Evolutionary conservation across 2,888 invertebrate species (phyloP), one percentile per base, ranked within the genome.

Genomic region (Hoplodrina ambigua): DNA sequence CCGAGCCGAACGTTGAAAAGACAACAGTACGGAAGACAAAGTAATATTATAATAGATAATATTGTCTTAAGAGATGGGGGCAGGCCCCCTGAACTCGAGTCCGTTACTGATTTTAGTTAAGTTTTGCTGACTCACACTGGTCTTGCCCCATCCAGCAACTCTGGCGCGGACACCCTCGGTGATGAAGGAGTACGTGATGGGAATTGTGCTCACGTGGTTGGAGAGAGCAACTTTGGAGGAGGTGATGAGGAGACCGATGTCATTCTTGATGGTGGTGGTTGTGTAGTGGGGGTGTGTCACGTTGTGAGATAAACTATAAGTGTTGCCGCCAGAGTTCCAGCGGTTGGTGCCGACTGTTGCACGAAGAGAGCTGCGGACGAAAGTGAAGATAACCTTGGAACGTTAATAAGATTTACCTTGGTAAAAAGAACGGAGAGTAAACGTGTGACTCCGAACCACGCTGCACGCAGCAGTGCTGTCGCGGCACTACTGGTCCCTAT

Each of bases 61-160:
- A n/a, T n/a, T n/a, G n/a, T n/a, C n/a, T n/a, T n/a, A n/a, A n/a
- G n/a, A n/a, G n/a, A n/a, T n/a, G n/a, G n/a, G n/a, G n/a, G n/a
- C n/a, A n/a, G n/a, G n/a, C n/a, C n/a, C n/a, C n/a, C n/a, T n/a
- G 25, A 25, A 25, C 2, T 25, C 25, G 25, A 25, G 25, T 2
- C 25, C 25, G 25, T 25, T 25, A 25, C 25, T 25, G 25, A 25
- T 25, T 25, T 25, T 25, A 25, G 5, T 33, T 3, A 33, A 33
- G 33, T 33, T 33, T 33, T 33, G 4, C 4, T 25, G 25, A 41
- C 89, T 87, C 67, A 93, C 93, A 62, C 75, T 72, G 4, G 86
- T 89, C 20, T 90, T 88, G 25, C 94, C 94, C 92, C 92, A 94
- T 0, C 94, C 94, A 63, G 91, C 89, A 8, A 86, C 91, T 25